Conservation (phyloP, 2,888 invertebrate species). For the Dusona sp. region DNA sequence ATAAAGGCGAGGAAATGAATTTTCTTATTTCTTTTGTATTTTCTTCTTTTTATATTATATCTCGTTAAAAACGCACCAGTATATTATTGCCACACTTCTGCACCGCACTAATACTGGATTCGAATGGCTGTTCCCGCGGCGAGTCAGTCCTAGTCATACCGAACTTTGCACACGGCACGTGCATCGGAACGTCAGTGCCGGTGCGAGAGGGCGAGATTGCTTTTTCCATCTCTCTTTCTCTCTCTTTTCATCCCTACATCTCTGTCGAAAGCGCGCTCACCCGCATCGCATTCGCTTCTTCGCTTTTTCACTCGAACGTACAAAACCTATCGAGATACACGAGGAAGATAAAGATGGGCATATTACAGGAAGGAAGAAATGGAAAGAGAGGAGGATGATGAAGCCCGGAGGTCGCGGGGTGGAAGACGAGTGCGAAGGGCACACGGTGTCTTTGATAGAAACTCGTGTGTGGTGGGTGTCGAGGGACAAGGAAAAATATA, state of each 20-base stretch:
- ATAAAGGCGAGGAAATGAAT: constrained; percentile 32
- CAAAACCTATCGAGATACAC: constrained; percentile 5
- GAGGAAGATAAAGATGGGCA: constrained; percentile 4
- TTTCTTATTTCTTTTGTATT: constrained; percentile 35
- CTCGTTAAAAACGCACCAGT: constrained; percentile 63
- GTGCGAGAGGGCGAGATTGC: constrained; percentile 64
- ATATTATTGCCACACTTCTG: constrained; percentile 78
- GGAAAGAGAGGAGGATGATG: constrained; percentile 1
- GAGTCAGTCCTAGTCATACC: constrained; percentile 84
- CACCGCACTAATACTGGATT: constrained; percentile 85
- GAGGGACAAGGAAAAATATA: constrained; percentile 37
- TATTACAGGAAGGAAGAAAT: constrained; percentile 2
- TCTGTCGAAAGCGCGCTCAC: not conserved
- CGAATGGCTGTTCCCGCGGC: constrained; percentile 83
- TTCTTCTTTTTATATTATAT: not conserved
- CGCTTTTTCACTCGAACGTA: constrained; percentile 48
- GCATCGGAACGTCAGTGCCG: constrained; percentile 79
- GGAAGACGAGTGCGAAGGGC: constrained; percentile 57
- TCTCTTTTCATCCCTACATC: constrained; percentile 10
- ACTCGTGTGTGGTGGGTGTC: constrained; percentile 43
- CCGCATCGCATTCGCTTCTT: constrained; percentile 14
- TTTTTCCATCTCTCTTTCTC: constrained; percentile 21
- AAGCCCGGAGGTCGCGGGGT: constrained; percentile 43
- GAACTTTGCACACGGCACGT: constrained; percentile 84
- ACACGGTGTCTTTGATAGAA: constrained; percentile 39